Conservation (phyloP, 2,888 invertebrate species). For the Zelleria hepariella region DNA sequence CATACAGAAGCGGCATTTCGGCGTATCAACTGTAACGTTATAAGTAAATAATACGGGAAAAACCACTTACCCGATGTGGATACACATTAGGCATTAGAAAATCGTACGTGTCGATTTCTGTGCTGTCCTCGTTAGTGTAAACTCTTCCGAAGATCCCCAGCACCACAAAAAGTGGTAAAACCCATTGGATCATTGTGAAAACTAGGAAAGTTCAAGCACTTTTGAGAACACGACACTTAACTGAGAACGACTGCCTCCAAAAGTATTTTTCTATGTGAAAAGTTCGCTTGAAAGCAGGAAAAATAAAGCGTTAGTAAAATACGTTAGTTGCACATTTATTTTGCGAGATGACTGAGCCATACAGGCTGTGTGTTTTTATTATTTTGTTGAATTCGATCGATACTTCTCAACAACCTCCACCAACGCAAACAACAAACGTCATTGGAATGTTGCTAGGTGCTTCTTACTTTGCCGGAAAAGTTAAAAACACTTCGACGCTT, state of each 20-base stretch:
- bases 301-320: neutral
- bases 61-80: slow-evolving; percentile 79
- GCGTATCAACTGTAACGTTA: neutral
- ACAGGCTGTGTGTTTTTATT: neutral
- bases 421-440: neutral
- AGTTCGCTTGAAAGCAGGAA: neutral
- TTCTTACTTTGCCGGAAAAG: neutral
- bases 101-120: slow-evolving; percentile 71
- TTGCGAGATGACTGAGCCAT: neutral
- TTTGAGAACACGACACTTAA: neutral
- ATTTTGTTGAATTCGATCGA: neutral
- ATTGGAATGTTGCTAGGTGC: neutral
- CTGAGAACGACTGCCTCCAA: neutral
- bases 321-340: neutral
- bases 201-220: neutral
- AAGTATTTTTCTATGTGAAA: neutral
- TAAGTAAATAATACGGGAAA: neutral
- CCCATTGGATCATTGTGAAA: neutral
- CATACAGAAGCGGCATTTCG: neutral
- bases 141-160: slow-evolving; percentile 23
- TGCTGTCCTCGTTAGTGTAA: slow-evolving; percentile 18
- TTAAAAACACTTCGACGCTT: neutral
- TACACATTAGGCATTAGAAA: slow-evolving; percentile 87
- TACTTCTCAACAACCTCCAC: neutral
- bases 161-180: slow-evolving; percentile 23